Percentiles rank a stretch among this genome's conserved stretches.
phyloP scores from a whole-genome alignment of 2,888 invertebrate genomes.

The Oasisia sp. region DNA sequence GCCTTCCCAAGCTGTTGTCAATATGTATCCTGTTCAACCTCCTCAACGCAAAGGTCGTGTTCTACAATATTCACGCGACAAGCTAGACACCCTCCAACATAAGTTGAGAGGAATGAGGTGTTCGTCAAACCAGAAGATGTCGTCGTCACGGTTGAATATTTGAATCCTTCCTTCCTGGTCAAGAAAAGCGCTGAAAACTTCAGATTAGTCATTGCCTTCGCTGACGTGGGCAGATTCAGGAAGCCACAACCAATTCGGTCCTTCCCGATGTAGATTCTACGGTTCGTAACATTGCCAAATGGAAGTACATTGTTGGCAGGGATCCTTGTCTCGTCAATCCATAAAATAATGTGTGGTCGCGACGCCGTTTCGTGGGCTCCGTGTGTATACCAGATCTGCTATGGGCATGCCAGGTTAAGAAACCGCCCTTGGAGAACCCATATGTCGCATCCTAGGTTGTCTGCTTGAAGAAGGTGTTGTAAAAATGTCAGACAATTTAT shows the following conservation, averaged over 20 bases:
- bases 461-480: no score
- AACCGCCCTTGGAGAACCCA: no score
- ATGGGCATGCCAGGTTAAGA: no score
- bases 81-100: slow-evolving; percentile 39
- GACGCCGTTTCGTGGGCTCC: no score
- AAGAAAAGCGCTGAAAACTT: slow-evolving; percentile 36
- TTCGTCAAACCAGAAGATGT: slow-evolving; percentile 40
- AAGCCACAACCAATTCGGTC: slow-evolving; percentile 43
- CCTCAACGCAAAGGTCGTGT: slow-evolving; percentile 44
- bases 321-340: background rate
- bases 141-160: slow-evolving; percentile 41
- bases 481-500: background rate
- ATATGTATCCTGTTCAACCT: slow-evolving; percentile 45
- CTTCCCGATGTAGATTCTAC: slow-evolving; percentile 28
- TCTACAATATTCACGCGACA: slow-evolving; percentile 41
- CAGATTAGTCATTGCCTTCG: slow-evolving; percentile 44
- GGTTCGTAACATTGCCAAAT: slow-evolving; percentile 32
- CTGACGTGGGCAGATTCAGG: slow-evolving; percentile 43
- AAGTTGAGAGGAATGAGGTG: slow-evolving; percentile 43
- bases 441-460: no score
- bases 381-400: no score
- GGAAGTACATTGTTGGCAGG: slow-evolving; percentile 34
- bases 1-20: slow-evolving; percentile 38
- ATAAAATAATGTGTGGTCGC: no score
- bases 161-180: slow-evolving; percentile 46